These are phyloP conservation scores for Leptopilina clavipes DNA, from an alignment of 1,140 invertebrate species.

Conservation along the genomic window DNA sequence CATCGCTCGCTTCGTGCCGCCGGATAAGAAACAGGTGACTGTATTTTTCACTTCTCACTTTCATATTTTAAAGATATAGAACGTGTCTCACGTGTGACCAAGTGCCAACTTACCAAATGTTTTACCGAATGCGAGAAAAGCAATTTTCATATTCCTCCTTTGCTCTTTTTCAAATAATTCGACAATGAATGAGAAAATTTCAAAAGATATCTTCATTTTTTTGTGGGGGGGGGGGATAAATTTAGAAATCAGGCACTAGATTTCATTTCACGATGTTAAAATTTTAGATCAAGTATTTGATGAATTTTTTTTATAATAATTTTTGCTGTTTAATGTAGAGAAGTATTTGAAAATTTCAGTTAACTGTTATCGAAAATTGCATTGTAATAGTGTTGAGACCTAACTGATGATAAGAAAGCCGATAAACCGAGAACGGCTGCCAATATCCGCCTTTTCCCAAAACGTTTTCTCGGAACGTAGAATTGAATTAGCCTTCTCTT, in stretches of 20 bases:
- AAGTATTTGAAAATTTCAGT: not conserved
- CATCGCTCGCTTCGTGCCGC: not conserved
- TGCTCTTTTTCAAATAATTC: not conserved
- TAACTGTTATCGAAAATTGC: not conserved
- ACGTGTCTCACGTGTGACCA: slow-evolving; percentile 1
- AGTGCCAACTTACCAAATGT: not conserved
- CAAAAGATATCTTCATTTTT: too few species aligned
- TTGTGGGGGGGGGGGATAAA: too few species aligned
- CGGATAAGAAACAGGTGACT: slow-evolving; percentile 4
- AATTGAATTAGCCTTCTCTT: slow-evolving; percentile 46
- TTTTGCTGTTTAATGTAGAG: too few species aligned
- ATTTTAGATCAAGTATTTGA: too few species aligned
- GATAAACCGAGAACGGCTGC: slow-evolving; percentile 34
- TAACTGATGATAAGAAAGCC: slow-evolving; percentile 11
- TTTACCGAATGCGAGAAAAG: not conserved
- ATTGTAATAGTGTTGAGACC: slow-evolving; percentile 17
- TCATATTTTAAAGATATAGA: not conserved
- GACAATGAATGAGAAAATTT: not conserved
- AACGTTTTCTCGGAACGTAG: slow-evolving; percentile 36
- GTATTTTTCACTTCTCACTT: slow-evolving; percentile 16
- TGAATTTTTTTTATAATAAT: too few species aligned
- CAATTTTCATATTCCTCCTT: not conserved
- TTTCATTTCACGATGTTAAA: too few species aligned
- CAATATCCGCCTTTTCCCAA: slow-evolving; percentile 38
- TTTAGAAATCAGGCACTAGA: too few species aligned